A percentile compares a stretch with the other conserved stretches of the same genome.
These are phyloP conservation scores for Danio jaintianensis DNA, from an alignment of 2,797 vertebrate genomes.

Conservation along the genomic window DNA sequence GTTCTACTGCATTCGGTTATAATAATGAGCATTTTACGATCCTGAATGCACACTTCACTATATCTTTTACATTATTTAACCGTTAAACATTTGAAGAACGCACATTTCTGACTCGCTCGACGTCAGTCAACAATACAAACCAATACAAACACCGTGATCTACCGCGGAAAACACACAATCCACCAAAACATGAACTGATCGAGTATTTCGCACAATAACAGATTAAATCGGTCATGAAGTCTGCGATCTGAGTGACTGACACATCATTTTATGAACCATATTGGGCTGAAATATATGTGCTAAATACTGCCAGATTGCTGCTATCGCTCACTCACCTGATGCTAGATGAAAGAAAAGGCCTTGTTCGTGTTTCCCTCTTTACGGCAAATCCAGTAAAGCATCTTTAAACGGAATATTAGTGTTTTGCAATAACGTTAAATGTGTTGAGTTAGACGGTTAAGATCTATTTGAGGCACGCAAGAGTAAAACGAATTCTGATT, in stretches of 20 bases:
- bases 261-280: slow-evolving; percentile 38
- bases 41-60: not conserved
- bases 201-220: not conserved
- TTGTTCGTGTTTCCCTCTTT: slow-evolving; percentile 57
- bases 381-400: slow-evolving; percentile 65
- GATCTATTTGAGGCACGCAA: not conserved
- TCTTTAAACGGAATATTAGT: slow-evolving; percentile 57
- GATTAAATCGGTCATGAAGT: not conserved
- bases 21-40: not conserved
- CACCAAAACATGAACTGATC: not conserved
- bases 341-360: slow-evolving; percentile 74
- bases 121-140: not conserved
- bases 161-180: no score
- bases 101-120: not conserved
- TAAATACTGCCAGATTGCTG: not conserved
- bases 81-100: not conserved
- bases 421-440: slow-evolving; percentile 8
- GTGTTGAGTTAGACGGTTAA: slow-evolving; percentile 9
- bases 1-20: not conserved
- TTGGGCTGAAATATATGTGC: not conserved
- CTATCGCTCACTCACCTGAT: slow-evolving; percentile 72
- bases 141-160: not conserved
- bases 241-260: slow-evolving; percentile 4
- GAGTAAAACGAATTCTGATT: slow-evolving; percentile 69
- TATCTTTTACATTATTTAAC: no score